phyloP scores from a whole-genome alignment of 2,113 vertebrate species.

The Capreolus pygargus region DNA sequence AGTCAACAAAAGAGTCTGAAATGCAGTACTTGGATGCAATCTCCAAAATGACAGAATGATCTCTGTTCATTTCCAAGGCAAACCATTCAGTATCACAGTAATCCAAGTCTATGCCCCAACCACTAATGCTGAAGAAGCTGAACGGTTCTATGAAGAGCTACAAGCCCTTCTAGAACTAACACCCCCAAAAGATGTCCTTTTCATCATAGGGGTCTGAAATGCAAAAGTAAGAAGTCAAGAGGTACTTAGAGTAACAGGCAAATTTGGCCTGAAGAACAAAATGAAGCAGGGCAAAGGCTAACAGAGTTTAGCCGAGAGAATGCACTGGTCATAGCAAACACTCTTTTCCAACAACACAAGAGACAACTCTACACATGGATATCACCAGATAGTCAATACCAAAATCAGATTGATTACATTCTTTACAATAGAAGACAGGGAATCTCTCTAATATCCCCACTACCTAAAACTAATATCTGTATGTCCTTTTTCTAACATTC shows the following conservation, averaged over 20 bases:
- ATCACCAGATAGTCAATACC: neutral
- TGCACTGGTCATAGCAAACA: neutral
- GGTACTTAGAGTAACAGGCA: neutral
- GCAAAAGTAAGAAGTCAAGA: neutral
- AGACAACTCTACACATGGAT: neutral
- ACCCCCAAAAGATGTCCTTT: neutral
- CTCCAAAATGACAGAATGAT: neutral
- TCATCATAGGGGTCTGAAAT: neutral
- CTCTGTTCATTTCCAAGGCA: neutral
- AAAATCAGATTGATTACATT: neutral
- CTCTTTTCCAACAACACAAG: neutral
- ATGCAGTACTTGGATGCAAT: neutral
- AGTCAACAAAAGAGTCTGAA: neutral
- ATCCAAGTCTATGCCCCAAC: neutral
- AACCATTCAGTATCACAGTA: neutral
- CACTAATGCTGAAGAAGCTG: neutral
- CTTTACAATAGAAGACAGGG: neutral
- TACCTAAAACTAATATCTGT: neutral
- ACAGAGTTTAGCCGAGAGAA: neutral
- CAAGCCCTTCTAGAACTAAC: neutral
- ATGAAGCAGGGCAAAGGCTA: neutral
- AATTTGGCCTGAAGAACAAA: neutral
- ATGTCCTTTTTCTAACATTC: neutral
- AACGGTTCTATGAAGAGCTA: neutral
- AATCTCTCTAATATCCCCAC: neutral